A percentile compares a stretch with the other conserved stretches of the same genome.
phyloP scores from a whole-genome alignment of 2,797 vertebrate genomes.

The Anabas testudineus region DNA sequence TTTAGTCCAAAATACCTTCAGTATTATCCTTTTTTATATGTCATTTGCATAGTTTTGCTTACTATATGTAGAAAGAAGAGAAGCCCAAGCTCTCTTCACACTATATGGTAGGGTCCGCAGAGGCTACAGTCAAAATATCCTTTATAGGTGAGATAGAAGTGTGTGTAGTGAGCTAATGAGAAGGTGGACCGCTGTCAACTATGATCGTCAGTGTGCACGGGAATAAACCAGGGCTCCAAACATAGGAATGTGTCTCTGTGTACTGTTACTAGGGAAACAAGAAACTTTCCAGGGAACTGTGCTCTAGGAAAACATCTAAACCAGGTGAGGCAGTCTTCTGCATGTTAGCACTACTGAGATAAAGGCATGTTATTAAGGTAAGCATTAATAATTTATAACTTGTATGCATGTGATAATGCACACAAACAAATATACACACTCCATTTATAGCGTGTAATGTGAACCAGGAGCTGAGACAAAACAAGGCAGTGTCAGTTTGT shows the following conservation, averaged over 20 bases:
- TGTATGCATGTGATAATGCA: background rate
- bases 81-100: slow-evolving; percentile 8
- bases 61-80: slow-evolving; percentile 2
- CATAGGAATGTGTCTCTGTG: slow-evolving; percentile 50
- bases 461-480: slow-evolving; percentile 35
- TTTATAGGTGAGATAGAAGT: slow-evolving; percentile 2
- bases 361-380: background rate
- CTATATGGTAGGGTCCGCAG: slow-evolving; percentile 39
- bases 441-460: slow-evolving; percentile 34
- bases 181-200: slow-evolving; percentile 71
- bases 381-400: background rate
- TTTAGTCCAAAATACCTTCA: slow-evolving; percentile 23
- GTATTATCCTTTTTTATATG: background rate
- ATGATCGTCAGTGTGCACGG: slow-evolving; percentile 38
- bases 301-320: slow-evolving; percentile 32
- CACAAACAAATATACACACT: slow-evolving; percentile 14
- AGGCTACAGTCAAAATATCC: slow-evolving; percentile 47
- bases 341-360: background rate
- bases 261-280: slow-evolving; percentile 33
- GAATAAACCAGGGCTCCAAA: slow-evolving; percentile 37
- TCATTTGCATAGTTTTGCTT: background rate
- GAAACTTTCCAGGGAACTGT: slow-evolving; percentile 42
- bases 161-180: slow-evolving; percentile 58
- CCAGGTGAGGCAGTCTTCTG: slow-evolving; percentile 3
- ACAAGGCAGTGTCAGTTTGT: slow-evolving; percentile 54